Conservation (phyloP, 2,888 invertebrate genomes). For the Leptothorax acervorum region DNA sequence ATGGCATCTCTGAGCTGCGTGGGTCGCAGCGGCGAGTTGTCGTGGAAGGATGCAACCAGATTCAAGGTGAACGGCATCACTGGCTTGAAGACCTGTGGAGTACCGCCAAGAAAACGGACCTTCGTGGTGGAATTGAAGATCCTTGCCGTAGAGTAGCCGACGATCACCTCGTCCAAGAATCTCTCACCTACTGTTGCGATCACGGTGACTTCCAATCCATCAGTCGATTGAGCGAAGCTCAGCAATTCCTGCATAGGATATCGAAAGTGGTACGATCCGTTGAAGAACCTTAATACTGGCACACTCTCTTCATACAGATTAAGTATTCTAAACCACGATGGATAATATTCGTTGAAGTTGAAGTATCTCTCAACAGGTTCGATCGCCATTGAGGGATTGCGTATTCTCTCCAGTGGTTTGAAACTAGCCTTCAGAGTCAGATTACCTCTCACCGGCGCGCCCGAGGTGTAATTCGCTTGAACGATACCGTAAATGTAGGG, state of each 20-base stretch:
- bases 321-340: conserved; percentile 92
- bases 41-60: conserved; percentile 96
- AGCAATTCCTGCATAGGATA: conserved; percentile 94
- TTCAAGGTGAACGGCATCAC: conserved; percentile 94
- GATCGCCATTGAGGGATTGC: conserved; percentile 56
- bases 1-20: conserved; percentile 89
- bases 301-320: conserved; percentile 88
- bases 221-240: conserved; percentile 88
- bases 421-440: conserved; percentile 94
- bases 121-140: conserved; percentile 95
- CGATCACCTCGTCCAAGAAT: conserved; percentile 93
- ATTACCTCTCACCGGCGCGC: conserved; percentile 95
- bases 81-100: conserved; percentile 98
- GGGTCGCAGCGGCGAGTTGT: conserved; percentile 92
- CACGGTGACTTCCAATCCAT: conserved; percentile 93
- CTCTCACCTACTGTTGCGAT: conserved; percentile 95
- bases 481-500: conserved; percentile 93
- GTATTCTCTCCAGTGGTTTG: conserved; percentile 87
- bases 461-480: conserved; percentile 98
- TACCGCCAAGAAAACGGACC: conserved; percentile 94
- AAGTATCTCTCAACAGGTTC: conserved; percentile 91
- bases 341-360: conserved; percentile 93
- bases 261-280: conserved; percentile 94
- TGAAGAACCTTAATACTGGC: conserved; percentile 93
- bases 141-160: conserved; percentile 95